Conservation (phyloP, 1,140 invertebrate genomes). For the Carcinoscorpius rotundicauda region DNA sequence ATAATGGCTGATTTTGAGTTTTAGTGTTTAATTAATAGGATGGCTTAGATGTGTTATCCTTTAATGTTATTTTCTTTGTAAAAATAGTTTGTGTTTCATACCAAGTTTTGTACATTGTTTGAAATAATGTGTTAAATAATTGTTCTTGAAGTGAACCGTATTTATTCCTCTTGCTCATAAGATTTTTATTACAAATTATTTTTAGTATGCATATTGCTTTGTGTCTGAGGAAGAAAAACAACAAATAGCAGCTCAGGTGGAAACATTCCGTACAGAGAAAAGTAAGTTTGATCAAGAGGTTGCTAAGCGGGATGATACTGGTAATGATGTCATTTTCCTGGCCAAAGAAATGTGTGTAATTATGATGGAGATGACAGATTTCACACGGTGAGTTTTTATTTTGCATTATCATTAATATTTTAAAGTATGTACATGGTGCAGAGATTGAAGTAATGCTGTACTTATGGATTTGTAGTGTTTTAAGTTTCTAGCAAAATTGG, state of each 20-base stretch:
- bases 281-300: conserved; percentile 92
- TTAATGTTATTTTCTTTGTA: too few species aligned
- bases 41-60: too few species aligned
- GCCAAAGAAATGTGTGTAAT: conserved; percentile 99
- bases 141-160: too few species aligned
- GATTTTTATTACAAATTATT: conserved; percentile 38
- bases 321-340: conserved; percentile 96
- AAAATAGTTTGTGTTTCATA: too few species aligned
- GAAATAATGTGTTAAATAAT: too few species aligned
- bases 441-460: too few species aligned
- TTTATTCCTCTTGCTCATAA: too few species aligned
- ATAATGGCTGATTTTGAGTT: too few species aligned
- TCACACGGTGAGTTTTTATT: conserved; percentile 62
- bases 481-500: too few species aligned
- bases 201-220: conserved; percentile 83
- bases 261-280: conserved; percentile 71
- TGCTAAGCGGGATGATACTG: conserved; percentile 97
- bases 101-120: too few species aligned
- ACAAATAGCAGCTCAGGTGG: conserved; percentile 91
- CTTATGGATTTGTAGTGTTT: too few species aligned
- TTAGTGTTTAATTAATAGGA: too few species aligned
- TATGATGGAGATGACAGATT: conserved; percentile 99
- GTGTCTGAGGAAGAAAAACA: conserved; percentile 95
- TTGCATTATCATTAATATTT: neutral
- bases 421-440: neutral